These are phyloP conservation scores for Hermetia illucens DNA, from an alignment of 1,140 invertebrate genomes.

Conservation along the genomic window DNA sequence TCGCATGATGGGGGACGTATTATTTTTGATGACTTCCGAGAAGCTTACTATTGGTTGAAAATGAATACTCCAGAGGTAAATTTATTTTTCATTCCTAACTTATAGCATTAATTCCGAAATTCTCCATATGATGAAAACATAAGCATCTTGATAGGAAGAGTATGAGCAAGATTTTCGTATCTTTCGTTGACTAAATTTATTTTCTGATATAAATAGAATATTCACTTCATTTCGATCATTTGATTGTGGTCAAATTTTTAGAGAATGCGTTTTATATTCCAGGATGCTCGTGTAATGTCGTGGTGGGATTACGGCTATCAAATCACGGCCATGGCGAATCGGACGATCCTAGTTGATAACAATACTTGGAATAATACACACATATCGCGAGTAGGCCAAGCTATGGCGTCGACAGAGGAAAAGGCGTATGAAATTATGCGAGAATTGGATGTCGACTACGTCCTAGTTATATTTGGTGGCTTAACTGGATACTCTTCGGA, in stretches of 20 bases:
- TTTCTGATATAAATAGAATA: background rate
- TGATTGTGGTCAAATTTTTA: too few relatives aligned
- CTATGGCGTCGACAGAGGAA: conserved; percentile 93
- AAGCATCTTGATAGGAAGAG: conserved; percentile 2
- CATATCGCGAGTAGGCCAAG: conserved; percentile 91
- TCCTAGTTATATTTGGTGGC: conserved; percentile 95
- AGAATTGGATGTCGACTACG: conserved; percentile 95
- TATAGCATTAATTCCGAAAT: rapidly evolving
- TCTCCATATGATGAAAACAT: conserved; percentile 2
- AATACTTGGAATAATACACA: conserved; percentile 99
- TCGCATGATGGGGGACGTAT: conserved; percentile 87
- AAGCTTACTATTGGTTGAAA: conserved; percentile 95
- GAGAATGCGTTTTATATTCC: too few relatives aligned
- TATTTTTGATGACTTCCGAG: conserved; percentile 94
- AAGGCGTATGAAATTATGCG: conserved; percentile 95
- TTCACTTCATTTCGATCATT: background rate
- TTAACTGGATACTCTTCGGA: conserved; percentile 97
- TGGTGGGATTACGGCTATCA: conserved; percentile 99
- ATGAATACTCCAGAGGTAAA: conserved; percentile 85
- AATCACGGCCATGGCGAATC: conserved; percentile 97
- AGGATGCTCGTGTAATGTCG: conserved; percentile 94
- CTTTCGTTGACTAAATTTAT: background rate
- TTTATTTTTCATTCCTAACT: conserved; percentile 1
- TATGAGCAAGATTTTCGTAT: background rate
- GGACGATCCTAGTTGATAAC: conserved; percentile 97